Conservation (phyloP, 2,888 invertebrate genomes). For the Ormyrus pomaceus region DNA sequence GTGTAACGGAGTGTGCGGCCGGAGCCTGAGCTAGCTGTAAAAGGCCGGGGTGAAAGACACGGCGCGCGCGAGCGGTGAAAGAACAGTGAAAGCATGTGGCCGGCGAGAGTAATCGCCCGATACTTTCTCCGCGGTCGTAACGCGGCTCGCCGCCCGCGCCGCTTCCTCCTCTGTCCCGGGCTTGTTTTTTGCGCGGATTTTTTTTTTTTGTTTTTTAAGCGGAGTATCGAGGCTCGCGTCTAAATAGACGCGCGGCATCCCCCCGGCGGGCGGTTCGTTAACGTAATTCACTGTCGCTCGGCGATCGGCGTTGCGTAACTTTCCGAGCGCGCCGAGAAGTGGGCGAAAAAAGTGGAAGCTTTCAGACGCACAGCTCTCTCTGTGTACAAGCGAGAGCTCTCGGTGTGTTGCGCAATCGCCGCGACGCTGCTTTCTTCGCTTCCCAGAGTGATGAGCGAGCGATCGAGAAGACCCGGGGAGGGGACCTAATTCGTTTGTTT, state of each 20-base stretch:
- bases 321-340: constrained; percentile 17
- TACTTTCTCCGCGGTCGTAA: no score
- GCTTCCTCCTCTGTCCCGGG: neutral
- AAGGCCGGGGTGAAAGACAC: neutral
- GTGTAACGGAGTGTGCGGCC: constrained; percentile 57
- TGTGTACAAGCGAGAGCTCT: no score
- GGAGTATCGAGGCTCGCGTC: no score
- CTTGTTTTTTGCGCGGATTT: neutral
- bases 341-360: constrained; percentile 34
- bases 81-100: constrained; percentile 64
- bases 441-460: neutral
- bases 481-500: no score
- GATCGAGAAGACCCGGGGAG: neutral
- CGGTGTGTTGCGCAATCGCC: no score
- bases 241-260: no score
- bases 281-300: constrained; percentile 64
- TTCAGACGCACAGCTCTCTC: neutral
- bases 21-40: constrained; percentile 49
- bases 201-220: constrained; percentile 58
- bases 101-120: constrained; percentile 46
- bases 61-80: neutral
- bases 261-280: constrained; percentile 6
- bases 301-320: constrained; percentile 61
- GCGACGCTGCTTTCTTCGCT: neutral
- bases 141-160: constrained; percentile 13